Evolutionary conservation across 2,113 vertebrate species (phyloP).

Genomic region (Psittacara wagleri): DNA sequence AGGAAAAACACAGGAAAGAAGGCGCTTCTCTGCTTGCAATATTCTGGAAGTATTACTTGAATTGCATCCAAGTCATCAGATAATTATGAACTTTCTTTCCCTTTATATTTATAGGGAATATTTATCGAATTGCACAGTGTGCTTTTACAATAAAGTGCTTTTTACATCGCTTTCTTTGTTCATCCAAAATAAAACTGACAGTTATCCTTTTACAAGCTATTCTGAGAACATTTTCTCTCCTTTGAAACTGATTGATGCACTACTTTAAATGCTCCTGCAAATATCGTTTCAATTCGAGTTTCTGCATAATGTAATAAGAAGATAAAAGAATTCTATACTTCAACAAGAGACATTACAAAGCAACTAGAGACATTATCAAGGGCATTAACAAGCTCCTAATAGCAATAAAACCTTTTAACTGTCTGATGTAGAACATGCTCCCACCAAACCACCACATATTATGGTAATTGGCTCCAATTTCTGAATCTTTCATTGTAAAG

Average conservation of each 20-base stretch:
- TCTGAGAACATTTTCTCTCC: slow-evolving; percentile 83
- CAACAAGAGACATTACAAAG: slow-evolving; percentile 86
- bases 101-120: slow-evolving; percentile 81
- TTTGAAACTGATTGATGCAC: slow-evolving; percentile 85
- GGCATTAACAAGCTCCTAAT: slow-evolving; percentile 85
- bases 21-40: slow-evolving; percentile 1
- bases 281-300: slow-evolving; percentile 85
- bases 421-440: slow-evolving; percentile 81
- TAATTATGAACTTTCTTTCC: slow-evolving; percentile 81
- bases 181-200: slow-evolving; percentile 85
- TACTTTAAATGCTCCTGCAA: slow-evolving; percentile 86
- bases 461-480: slow-evolving; percentile 82
- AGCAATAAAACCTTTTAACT: slow-evolving; percentile 87
- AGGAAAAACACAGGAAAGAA: slow-evolving; percentile 30
- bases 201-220: slow-evolving; percentile 85
- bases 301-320: slow-evolving; percentile 88
- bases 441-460: slow-evolving; percentile 81
- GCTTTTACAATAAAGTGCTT: slow-evolving; percentile 84
- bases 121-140: slow-evolving; percentile 81
- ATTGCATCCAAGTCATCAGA: slow-evolving; percentile 77
- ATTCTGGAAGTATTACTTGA: slow-evolving; percentile 74
- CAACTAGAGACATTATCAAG: slow-evolving; percentile 84
- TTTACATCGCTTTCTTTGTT: slow-evolving; percentile 79
- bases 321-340: slow-evolving; percentile 88
- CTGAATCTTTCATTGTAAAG: slow-evolving; percentile 75